phyloP scores from a whole-genome alignment of 2,113 vertebrate species.

The Python bivittatus region DNA sequence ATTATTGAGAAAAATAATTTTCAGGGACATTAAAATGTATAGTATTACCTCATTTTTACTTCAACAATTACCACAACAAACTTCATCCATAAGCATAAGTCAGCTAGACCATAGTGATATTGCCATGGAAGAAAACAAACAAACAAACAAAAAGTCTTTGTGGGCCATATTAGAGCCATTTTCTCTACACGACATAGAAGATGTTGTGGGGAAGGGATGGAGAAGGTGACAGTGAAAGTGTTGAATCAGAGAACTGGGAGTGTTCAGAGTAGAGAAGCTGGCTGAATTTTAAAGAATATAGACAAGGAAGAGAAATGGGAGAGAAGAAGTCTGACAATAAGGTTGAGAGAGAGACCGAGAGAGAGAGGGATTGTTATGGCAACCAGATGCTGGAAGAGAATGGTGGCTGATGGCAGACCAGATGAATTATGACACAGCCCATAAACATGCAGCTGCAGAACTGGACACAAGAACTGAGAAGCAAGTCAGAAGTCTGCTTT shows the following conservation, averaged over 20 bases:
- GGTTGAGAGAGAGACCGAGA: background rate
- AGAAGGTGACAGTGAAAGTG: background rate
- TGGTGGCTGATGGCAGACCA: no score
- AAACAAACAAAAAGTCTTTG: slow-evolving; percentile 11
- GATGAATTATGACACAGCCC: no score
- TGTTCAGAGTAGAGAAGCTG: background rate
- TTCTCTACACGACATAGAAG: background rate
- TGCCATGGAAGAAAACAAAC: background rate
- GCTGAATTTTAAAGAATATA: background rate
- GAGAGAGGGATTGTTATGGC: background rate
- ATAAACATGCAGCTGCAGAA: no score
- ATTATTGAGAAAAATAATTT: background rate
- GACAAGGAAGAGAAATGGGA: background rate
- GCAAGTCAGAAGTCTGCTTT: no score
- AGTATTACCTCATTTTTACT: background rate
- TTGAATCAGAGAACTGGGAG: background rate
- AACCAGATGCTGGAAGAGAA: no score
- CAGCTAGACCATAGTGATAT: background rate
- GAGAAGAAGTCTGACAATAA: background rate
- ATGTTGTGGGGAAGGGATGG: background rate
- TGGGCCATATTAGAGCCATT: background rate
- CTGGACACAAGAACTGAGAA: no score
- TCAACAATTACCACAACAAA: background rate
- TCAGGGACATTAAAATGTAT: background rate
- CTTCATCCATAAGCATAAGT: background rate